Evolutionary conservation across 1,140 invertebrate species (phyloP).

Genomic region (Drosophila willistoni): DNA sequence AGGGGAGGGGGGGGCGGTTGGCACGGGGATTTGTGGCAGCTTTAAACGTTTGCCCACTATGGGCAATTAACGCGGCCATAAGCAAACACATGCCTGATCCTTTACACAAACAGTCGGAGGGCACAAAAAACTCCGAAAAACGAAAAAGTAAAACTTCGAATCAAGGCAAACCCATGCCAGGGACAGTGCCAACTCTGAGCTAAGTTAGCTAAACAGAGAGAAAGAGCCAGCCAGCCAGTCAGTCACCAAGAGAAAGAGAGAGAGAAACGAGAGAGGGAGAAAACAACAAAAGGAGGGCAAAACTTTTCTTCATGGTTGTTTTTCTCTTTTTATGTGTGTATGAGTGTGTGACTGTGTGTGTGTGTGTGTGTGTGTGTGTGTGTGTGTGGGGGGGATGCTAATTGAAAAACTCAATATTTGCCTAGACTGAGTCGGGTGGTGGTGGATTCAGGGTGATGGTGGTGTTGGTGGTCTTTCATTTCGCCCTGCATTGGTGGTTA

Average conservation of each 20-base stretch:
- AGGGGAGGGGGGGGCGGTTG: conserved; percentile 36
- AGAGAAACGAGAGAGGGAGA: conserved; percentile 21
- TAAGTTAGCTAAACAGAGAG: conserved; percentile 4
- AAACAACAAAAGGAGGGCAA: conserved; percentile 19
- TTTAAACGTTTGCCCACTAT: conserved; percentile 79
- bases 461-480: background rate
- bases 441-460: conserved; percentile 49
- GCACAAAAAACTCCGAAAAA: conserved; percentile 11
- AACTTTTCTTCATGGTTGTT: conserved; percentile 36
- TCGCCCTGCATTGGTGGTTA: conserved; percentile 24
- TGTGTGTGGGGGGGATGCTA: conserved; percentile 57
- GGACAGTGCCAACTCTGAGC: conserved; percentile 9
- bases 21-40: conserved; percentile 71
- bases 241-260: conserved; percentile 15
- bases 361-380: conserved; percentile 13
- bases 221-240: conserved; percentile 2
- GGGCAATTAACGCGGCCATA: conserved; percentile 79
- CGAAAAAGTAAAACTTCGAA: background rate
- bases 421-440: conserved; percentile 46
- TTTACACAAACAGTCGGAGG: conserved; percentile 69
- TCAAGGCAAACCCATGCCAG: conserved; percentile 15
- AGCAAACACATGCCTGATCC: conserved; percentile 75
- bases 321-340: background rate
- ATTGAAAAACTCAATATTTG: conserved; percentile 81
- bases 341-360: background rate